Evolutionary conservation across 2,797 vertebrate genomes (phyloP).

Genomic region (Sylvilagus floridanus): DNA sequence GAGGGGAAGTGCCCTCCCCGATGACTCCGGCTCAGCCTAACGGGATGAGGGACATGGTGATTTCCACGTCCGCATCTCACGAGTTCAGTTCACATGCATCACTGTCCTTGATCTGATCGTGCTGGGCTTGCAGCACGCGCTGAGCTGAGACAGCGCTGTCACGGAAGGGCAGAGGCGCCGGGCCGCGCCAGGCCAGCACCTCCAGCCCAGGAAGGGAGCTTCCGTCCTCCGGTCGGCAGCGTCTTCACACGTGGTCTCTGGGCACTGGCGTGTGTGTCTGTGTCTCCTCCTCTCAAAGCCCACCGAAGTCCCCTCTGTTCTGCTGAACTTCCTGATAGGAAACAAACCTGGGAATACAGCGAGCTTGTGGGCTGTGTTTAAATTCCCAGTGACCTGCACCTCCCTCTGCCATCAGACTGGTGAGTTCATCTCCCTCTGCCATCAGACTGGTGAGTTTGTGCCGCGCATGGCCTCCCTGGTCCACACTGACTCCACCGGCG

Average conservation of each 20-base stretch:
- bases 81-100: neutral
- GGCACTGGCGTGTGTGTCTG: neutral
- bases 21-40: neutral
- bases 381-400: fast-evolving
- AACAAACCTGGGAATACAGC: neutral
- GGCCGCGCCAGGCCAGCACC: neutral
- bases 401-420: neutral
- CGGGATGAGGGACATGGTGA: neutral
- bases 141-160: neutral
- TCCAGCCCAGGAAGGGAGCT: no score
- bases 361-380: neutral
- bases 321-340: neutral
- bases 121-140: neutral
- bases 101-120: neutral
- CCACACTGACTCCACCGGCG: no score
- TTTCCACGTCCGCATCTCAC: neutral
- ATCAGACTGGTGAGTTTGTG: no score
- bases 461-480: no score
- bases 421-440: neutral
- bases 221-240: neutral
- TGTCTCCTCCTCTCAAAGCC: neutral
- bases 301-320: neutral
- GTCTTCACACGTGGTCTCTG: neutral
- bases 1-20: neutral
- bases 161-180: neutral